These are phyloP conservation scores for Malurus cyaneus DNA, from an alignment of 2,113 vertebrate species.

Conservation along the genomic window DNA sequence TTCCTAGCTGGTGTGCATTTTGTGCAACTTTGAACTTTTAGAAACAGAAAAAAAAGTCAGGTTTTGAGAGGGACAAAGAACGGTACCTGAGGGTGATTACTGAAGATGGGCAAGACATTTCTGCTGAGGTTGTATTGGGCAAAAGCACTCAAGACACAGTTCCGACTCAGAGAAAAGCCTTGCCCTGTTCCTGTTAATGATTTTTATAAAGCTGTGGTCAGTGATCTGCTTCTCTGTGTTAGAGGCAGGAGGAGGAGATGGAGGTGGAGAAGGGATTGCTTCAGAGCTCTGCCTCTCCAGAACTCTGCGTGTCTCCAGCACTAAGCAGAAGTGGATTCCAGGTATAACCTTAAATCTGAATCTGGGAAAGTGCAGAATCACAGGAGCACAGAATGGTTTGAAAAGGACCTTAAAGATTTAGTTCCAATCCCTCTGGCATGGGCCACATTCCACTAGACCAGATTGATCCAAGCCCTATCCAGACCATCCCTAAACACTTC, in stretches of 20 bases:
- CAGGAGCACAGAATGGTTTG: neutral
- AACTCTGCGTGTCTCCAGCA: neutral
- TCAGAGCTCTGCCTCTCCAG: neutral
- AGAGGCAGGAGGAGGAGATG: neutral
- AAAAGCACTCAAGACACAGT: neutral
- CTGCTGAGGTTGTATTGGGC: neutral
- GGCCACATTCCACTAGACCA: neutral
- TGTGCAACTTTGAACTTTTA: neutral
- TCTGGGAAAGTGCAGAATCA: neutral
- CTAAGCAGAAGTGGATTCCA: neutral
- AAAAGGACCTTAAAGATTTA: neutral
- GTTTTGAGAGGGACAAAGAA: neutral
- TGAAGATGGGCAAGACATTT: neutral
- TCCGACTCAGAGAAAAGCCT: neutral
- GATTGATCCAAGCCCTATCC: neutral
- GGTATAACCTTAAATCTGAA: neutral
- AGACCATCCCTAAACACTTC: neutral
- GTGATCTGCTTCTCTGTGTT: neutral
- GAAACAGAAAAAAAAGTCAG: neutral
- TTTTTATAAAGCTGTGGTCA: neutral
- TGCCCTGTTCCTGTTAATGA: neutral
- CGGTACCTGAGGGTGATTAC: rapidly evolving
- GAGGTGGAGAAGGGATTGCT: neutral
- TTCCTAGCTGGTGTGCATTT: neutral
- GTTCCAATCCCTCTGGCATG: neutral